A percentile compares a stretch with the other conserved stretches of the same genome.
These are phyloP conservation scores for Zaprionus bogoriensis DNA, from an alignment of 2,888 invertebrate genomes.

Conservation along the genomic window DNA sequence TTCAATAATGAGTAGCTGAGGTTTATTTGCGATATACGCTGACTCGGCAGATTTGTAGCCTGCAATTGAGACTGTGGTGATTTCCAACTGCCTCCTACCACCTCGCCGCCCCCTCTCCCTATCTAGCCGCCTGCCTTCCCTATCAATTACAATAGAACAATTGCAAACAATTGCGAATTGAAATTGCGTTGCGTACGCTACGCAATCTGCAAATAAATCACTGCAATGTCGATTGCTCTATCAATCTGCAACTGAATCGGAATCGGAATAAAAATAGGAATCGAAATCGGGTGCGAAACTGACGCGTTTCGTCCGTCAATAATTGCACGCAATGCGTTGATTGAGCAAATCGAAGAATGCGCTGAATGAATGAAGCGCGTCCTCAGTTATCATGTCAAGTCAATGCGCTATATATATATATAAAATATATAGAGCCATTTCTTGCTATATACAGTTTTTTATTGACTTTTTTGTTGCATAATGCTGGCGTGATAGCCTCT, in stretches of 20 bases:
- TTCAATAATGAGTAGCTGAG: not conserved
- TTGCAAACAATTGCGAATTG: constrained; percentile 28
- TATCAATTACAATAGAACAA: constrained; percentile 56
- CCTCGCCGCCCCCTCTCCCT: not conserved
- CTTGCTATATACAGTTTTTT: not conserved
- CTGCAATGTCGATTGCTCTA: constrained; percentile 29
- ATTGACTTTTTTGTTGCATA: constrained; percentile 25
- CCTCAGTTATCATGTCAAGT: not conserved
- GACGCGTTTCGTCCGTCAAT: constrained; percentile 42
- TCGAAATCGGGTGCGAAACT: not conserved
- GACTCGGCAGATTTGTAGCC: not conserved
- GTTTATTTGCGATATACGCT: not conserved
- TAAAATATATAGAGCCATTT: constrained; percentile 5
- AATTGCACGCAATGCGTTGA: constrained; percentile 62
- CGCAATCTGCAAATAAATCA: constrained; percentile 68
- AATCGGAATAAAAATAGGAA: not conserved
- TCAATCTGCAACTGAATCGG: constrained; percentile 1
- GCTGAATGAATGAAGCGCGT: constrained; percentile 27
- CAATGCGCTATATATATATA: constrained; percentile 4
- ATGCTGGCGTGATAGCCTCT: constrained; percentile 41
- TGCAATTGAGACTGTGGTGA: not conserved
- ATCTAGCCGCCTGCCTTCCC: not conserved
- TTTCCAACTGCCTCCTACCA: not conserved
- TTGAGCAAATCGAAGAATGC: constrained; percentile 33
- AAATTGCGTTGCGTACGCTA: constrained; percentile 42